Conservation (phyloP, 2,888 invertebrate genomes). For the Horisme vitalbata region DNA sequence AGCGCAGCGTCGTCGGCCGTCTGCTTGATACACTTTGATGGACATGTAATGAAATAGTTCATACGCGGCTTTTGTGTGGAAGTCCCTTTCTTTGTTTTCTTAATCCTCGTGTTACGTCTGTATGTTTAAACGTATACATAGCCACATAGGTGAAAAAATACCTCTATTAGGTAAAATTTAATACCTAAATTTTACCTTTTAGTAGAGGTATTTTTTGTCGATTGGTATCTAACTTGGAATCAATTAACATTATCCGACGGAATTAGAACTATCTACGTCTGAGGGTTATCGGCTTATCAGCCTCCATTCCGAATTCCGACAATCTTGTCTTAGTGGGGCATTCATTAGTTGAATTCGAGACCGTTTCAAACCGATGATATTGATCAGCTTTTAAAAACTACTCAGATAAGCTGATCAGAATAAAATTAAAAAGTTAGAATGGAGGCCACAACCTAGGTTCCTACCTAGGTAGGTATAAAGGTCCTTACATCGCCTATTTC, state of each 20-base stretch:
- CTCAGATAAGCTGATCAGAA: background rate
- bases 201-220: too few relatives aligned
- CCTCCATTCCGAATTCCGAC: constrained; percentile 24
- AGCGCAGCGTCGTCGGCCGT: constrained; percentile 13
- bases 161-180: too few relatives aligned
- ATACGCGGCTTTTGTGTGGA: background rate
- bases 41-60: constrained; percentile 9
- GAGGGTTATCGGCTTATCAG: constrained; percentile 29
- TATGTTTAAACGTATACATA: too few relatives aligned
- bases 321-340: constrained; percentile 11
- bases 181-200: too few relatives aligned
- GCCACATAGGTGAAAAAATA: too few relatives aligned
- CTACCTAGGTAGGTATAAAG: background rate
- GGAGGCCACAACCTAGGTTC: background rate
- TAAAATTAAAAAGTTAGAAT: too few relatives aligned
- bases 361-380: background rate
- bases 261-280: constrained; percentile 21
- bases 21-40: constrained; percentile 16
- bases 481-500: background rate
- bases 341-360: background rate
- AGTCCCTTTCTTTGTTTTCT: too few relatives aligned
- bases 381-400: background rate
- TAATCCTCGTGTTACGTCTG: too few relatives aligned
- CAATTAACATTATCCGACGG: constrained; percentile 24
- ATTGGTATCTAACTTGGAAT: background rate